Evolutionary conservation across 2,113 vertebrate genomes (phyloP).

Genomic region (Xenopus borealis): DNA sequence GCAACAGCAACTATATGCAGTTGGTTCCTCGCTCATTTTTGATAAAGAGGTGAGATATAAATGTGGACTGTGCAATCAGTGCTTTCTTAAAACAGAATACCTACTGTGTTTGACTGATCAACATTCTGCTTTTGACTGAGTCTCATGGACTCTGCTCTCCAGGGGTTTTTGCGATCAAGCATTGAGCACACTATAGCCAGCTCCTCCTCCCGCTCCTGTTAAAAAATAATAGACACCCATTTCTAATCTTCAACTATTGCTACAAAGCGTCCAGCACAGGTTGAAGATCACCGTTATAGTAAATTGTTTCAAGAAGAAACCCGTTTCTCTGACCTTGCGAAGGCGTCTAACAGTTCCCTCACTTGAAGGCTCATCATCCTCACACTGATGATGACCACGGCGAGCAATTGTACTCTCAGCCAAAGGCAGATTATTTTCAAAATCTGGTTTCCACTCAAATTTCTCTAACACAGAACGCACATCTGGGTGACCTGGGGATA

Average conservation of each 20-base stretch:
- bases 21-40: too few relatives aligned
- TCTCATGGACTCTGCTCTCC: slow-evolving; percentile 38
- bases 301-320: not conserved
- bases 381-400: not conserved
- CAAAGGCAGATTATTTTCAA: slow-evolving; percentile 3
- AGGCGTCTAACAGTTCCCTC: slow-evolving; percentile 12
- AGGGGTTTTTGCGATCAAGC: slow-evolving; percentile 33
- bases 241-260: too few relatives aligned
- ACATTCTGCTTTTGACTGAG: not conserved
- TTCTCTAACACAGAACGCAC: slow-evolving; percentile 14
- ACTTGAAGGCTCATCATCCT: slow-evolving; percentile 7
- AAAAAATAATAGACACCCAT: not conserved
- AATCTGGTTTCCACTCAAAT: slow-evolving; percentile 4
- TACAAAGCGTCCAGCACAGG: too few relatives aligned
- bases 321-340: slow-evolving; percentile 14
- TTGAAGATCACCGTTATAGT: too few relatives aligned
- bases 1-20: too few relatives aligned
- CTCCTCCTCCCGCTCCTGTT: slow-evolving; percentile 40
- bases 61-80: too few relatives aligned
- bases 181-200: slow-evolving; percentile 33
- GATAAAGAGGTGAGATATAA: too few relatives aligned
- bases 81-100: not conserved
- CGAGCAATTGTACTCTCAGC: slow-evolving; percentile 8
- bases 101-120: not conserved
- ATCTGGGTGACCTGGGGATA: not conserved